Evolutionary conservation across 1,140 invertebrate genomes (phyloP), one percentile per base, ranked within the genome.

Genomic region (Tyrophagus putrescentiae): DNA sequence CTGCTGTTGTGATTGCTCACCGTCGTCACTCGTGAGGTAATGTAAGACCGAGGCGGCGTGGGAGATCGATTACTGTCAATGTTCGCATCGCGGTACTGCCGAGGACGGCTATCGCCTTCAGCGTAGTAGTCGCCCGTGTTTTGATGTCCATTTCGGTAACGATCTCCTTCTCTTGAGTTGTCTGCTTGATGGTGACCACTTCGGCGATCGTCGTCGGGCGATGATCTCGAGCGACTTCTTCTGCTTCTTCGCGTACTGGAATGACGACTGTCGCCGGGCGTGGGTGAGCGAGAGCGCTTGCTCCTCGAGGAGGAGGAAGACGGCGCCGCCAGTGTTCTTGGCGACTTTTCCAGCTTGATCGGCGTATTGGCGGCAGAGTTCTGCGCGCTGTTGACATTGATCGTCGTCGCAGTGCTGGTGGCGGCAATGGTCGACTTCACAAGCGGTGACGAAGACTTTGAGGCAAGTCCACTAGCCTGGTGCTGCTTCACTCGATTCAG

Each of bases 261-360:
- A 32, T 48, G 7, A 13, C 18, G 7, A 25, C 45, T 21, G 18
- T 7, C 18, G 45, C 7, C 21, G 31, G 45, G 18, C 23, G 45
- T 9, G 23, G 45, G 45, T 7, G 45, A 48, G 7, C 45, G 18
- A 48, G 45, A 48, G 23, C 45, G 45, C 31, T 48, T 48, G 7
- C 6, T 18, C n/a, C n/a, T n/a, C n/a, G n/a, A n/a, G n/a, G n/a
- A n/a, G n/a, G n/a, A n/a, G n/a, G n/a, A n/a, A 9, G 45, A 21
- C 7, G 45, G 18, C 7, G 31, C 45, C 6, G 21, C 45, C 23
- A 48, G 18, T 48, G 45, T 7, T 25, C 45, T 42, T n/a, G 52
- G 52, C 3, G 52, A 54, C 39, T 54, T 54, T 33, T 54, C 13
- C 28, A 54, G 39, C 39, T 54, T 54, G 25, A 48, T 48, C 23